Evolutionary conservation across 1,140 invertebrate species (phyloP).

Genomic region (Diachasma alloeum): DNA sequence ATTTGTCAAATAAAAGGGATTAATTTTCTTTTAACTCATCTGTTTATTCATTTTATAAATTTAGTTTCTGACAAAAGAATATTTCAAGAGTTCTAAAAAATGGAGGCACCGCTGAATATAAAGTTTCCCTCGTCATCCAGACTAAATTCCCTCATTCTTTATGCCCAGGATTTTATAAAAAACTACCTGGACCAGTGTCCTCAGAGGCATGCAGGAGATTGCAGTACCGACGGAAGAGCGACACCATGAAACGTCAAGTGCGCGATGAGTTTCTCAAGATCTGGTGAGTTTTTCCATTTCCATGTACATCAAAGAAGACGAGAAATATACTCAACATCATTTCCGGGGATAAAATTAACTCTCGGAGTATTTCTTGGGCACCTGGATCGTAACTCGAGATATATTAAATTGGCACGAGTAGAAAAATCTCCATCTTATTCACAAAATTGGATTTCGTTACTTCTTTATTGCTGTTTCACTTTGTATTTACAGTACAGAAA

Average conservation of each 20-base stretch:
- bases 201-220: constrained; percentile 67
- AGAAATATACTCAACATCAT: constrained; percentile 12
- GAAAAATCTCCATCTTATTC: neutral
- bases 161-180: constrained; percentile 71
- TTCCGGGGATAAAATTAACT: constrained; percentile 22
- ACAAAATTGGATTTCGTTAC: too few species aligned
- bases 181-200: constrained; percentile 69
- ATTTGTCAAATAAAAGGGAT: too few species aligned
- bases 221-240: constrained; percentile 72
- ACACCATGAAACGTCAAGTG: constrained; percentile 72
- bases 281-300: constrained; percentile 67
- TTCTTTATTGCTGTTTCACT: too few species aligned
- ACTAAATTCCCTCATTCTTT: constrained; percentile 37
- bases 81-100: too few species aligned
- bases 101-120: too few species aligned
- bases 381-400: neutral
- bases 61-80: too few species aligned
- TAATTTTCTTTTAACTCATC: too few species aligned
- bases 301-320: constrained; percentile 1
- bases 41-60: too few species aligned
- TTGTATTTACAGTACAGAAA: too few species aligned
- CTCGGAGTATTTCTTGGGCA: neutral
- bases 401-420: neutral
- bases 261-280: constrained; percentile 77
- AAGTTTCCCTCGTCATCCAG: neutral